These are phyloP conservation scores for Drosophila mettleri DNA, from an alignment of 2,888 invertebrate species.

Conservation along the genomic window DNA sequence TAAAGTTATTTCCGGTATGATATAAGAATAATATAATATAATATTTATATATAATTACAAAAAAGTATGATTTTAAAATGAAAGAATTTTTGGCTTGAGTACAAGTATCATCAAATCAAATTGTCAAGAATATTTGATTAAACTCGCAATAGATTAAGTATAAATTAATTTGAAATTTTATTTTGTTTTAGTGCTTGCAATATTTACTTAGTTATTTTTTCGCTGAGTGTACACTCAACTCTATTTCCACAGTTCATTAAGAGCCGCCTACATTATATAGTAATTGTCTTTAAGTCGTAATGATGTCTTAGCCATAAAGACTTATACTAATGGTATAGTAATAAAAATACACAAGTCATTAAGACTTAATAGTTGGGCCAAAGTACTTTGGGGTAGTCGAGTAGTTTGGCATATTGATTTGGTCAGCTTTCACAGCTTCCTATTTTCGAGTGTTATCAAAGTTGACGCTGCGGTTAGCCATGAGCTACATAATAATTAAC, in stretches of 20 bases:
- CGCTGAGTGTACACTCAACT: background rate
- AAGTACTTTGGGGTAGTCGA: constrained; percentile 4
- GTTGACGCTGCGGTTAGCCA: constrained; percentile 19
- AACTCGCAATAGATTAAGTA: background rate
- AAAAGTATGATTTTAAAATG: background rate
- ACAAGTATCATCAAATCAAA: too few species aligned
- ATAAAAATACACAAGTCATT: constrained; percentile 11
- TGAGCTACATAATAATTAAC: constrained; percentile 64
- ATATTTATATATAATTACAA: too few species aligned
- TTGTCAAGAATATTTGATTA: background rate
- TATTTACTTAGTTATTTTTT: background rate
- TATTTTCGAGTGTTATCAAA: constrained; percentile 13
- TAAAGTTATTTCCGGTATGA: background rate
- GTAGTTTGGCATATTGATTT: constrained; percentile 4
- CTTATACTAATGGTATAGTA: constrained; percentile 1
- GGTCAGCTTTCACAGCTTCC: constrained; percentile 1
- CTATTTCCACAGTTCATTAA: constrained; percentile 13
- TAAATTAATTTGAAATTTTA: too few species aligned
- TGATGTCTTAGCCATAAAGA: constrained; percentile 2
- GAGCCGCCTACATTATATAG: constrained; percentile 1
- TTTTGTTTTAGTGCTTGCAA: background rate
- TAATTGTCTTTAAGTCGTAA: constrained; percentile 3
- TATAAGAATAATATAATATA: too few species aligned
- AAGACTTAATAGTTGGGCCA: background rate
- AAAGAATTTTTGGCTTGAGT: background rate